Percentiles rank a stretch among this genome's conserved stretches.
Conservation (phyloP, 1,140 invertebrate species). For the Drosophila azteca region DNA sequence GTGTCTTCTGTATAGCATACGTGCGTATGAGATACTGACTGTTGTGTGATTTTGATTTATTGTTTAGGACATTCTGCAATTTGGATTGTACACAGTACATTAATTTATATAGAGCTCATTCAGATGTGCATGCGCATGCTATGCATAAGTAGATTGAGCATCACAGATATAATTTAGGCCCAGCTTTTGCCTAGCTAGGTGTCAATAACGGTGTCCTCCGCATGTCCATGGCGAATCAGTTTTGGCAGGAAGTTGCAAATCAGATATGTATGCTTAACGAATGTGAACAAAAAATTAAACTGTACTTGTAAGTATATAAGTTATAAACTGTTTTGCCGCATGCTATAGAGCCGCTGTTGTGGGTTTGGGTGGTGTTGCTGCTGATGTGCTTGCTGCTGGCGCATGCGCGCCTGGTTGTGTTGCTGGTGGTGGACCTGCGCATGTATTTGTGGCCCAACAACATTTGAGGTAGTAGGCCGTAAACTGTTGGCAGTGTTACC, state of each 20-base stretch:
- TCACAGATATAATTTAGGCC: slow-evolving; percentile 42
- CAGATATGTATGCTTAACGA: background rate
- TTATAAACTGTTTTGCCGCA: slow-evolving; percentile 53
- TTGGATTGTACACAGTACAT: slow-evolving; percentile 29
- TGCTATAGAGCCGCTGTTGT: slow-evolving; percentile 43
- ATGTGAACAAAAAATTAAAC: background rate
- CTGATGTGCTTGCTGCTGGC: slow-evolving; percentile 15
- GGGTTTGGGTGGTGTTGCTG: slow-evolving; percentile 35
- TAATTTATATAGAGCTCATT: slow-evolving; percentile 16
- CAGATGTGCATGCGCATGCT: background rate
- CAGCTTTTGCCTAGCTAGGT: background rate
- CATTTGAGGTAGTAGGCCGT: background rate
- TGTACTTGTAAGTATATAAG: background rate
- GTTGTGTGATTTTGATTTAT: slow-evolving; percentile 26
- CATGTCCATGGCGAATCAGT: slow-evolving; percentile 1
- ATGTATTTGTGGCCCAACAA: background rate
- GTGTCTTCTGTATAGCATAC: too few relatives aligned
- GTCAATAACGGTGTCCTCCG: slow-evolving; percentile 14
- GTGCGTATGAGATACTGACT: background rate
- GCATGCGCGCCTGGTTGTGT: slow-evolving; percentile 1
- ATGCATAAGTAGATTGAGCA: slow-evolving; percentile 14
- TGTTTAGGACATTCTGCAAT: slow-evolving; percentile 19
- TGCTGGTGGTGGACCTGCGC: slow-evolving; percentile 28
- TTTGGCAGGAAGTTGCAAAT: background rate
- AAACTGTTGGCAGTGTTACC: slow-evolving; percentile 4